Evolutionary conservation across 2,113 vertebrate genomes (phyloP).

Genomic region (Hippopotamus amphibius): DNA sequence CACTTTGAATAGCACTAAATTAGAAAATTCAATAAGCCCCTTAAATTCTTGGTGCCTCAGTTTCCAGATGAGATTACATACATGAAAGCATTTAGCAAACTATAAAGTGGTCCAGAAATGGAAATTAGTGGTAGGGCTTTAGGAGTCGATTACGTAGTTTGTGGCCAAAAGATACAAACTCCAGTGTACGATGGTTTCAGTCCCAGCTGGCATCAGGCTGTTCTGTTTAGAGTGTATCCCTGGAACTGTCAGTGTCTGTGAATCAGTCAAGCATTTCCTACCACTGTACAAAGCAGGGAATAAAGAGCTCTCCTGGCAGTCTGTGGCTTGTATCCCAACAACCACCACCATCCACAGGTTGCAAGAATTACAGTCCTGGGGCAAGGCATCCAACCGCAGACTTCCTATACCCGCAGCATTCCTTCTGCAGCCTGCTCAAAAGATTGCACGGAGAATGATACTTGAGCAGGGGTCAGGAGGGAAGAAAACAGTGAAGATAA

Average conservation of each 20-base stretch:
- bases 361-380: background rate
- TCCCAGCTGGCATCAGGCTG: background rate
- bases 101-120: background rate
- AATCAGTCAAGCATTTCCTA: slow-evolving; percentile 11
- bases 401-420: background rate
- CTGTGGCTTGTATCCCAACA: background rate
- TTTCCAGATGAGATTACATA: background rate
- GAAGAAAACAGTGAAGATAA: background rate
- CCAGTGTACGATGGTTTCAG: background rate
- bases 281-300: background rate
- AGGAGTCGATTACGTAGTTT: background rate
- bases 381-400: background rate
- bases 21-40: background rate
- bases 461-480: background rate
- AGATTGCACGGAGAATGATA: background rate
- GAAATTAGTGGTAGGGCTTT: background rate
- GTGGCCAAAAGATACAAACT: background rate
- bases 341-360: background rate
- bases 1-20: background rate
- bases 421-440: background rate
- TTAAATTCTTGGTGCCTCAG: background rate
- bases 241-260: background rate
- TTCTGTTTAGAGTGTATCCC: background rate
- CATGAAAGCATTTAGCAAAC: background rate
- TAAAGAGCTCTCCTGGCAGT: background rate